phyloP scores from a whole-genome alignment of 2,797 vertebrate genomes.

The Carcharodon carcharias region DNA sequence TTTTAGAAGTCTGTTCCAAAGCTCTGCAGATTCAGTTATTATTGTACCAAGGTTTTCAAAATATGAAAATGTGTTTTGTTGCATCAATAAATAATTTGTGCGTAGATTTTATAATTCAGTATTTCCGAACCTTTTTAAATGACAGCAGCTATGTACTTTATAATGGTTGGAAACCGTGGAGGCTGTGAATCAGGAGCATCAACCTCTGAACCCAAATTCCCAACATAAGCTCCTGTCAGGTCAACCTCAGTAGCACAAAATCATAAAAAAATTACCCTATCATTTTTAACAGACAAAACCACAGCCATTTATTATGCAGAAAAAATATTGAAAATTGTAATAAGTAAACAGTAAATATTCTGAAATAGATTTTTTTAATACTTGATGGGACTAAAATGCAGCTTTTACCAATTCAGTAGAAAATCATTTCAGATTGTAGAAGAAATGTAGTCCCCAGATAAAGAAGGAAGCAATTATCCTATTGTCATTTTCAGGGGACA shows the following conservation, averaged over 20 bases:
- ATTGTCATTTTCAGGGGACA: conserved; percentile 41
- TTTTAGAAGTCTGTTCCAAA: not conserved
- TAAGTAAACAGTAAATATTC: not conserved
- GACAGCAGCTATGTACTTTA: not conserved
- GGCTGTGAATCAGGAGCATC: not conserved
- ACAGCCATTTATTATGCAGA: not conserved
- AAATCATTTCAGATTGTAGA: not conserved
- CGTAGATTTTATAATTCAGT: not conserved
- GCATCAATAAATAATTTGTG: not conserved
- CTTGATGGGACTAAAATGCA: not conserved
- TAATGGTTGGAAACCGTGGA: not conserved
- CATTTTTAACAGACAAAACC: not conserved
- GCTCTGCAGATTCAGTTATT: not conserved
- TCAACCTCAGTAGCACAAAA: not conserved
- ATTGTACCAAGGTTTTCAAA: not conserved
- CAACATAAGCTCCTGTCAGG: not conserved
- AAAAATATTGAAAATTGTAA: not conserved
- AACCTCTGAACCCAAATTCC: not conserved
- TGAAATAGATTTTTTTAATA: not conserved
- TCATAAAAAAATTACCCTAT: not conserved
- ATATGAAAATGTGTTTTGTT: not conserved
- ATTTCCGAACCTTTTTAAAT: not conserved
- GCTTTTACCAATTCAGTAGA: not conserved
- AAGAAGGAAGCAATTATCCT: conserved; percentile 21
- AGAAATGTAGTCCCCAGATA: not conserved